Evolutionary conservation across 2,888 invertebrate genomes (phyloP), one percentile per base, ranked within the genome.

Genomic region (Onchidella celtica): DNA sequence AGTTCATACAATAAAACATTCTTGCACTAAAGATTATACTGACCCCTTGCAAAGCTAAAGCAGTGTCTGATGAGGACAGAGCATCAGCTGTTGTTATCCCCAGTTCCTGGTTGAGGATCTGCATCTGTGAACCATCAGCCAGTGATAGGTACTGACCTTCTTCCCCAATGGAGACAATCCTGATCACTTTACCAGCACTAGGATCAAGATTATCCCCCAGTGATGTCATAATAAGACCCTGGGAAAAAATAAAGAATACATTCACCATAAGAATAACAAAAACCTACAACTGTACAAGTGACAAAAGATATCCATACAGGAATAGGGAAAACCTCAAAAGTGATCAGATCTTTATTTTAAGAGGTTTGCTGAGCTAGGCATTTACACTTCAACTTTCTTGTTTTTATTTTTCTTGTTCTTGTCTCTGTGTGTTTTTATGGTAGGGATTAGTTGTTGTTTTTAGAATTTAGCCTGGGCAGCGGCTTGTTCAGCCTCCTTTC

Each of bases 131-230:
- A 14, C 80, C 78, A 47, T 84, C 84, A 47, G 77, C 70, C 2
- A 84, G 63, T 6, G 84, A 80, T 14, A 84, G 65, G 17, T 74
- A 77, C 27, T 80, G 82, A n/a, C 89, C 88, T 40, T 88, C 88
- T 36, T 88, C 88, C 61, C 87, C 87, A 36, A 89, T 85, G 9
- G 87, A 89, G 0, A 90, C 88, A 70, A 90, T 87, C 75, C 88
- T 87, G 34, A 90, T 87, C 34, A 86, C 83, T 47, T 86, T 85
- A 27, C 86, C 85, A 14, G 76, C 81, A 38, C 73, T 59, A 14
- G 83, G 79, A 21, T 83, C 84, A 66, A 85, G 74, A 11, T 66
- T 74, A 17, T 81, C 82, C 4, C 69, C 74, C 14, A 83, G 57
- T 1, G 82, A 81, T 29, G 82, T 81, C 79, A 83, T 81, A 57